These are phyloP conservation scores for Zhengitettix transpicula DNA, from an alignment of 2,888 invertebrate genomes.

Conservation along the genomic window DNA sequence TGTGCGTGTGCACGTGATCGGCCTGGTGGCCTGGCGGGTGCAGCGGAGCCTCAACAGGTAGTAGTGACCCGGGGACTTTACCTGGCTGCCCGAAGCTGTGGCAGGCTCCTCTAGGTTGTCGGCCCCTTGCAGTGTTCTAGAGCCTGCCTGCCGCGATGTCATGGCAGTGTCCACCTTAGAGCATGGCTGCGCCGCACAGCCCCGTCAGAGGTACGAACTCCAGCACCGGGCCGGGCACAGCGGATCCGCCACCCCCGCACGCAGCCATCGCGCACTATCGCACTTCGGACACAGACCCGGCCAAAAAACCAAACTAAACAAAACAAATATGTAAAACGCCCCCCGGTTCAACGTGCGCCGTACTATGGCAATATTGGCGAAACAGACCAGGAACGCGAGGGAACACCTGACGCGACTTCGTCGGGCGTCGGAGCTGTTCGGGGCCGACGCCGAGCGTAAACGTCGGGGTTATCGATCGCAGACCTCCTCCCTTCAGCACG, in stretches of 20 bases:
- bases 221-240: neutral
- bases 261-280: neutral
- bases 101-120: conserved; percentile 8
- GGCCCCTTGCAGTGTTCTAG: neutral
- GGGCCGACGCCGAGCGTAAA: neutral
- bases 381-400: neutral
- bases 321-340: too few species aligned
- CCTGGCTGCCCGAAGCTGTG: conserved; percentile 9
- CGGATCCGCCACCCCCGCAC: neutral
- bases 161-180: neutral
- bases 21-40: too few species aligned
- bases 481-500: neutral
- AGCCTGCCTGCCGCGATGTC: neutral
- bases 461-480: neutral
- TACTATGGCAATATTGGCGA: too few species aligned
- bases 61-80: conserved; percentile 1
- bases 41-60: neutral
- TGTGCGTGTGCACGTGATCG: too few species aligned
- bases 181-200: neutral
- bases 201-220: neutral
- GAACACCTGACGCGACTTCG: neutral
- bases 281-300: neutral
- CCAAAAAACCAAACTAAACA: too few species aligned
- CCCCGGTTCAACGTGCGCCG: too few species aligned
- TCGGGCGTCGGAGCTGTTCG: neutral